Conservation (phyloP, 2,113 vertebrate genomes). For the Bambusicola thoracicus region DNA sequence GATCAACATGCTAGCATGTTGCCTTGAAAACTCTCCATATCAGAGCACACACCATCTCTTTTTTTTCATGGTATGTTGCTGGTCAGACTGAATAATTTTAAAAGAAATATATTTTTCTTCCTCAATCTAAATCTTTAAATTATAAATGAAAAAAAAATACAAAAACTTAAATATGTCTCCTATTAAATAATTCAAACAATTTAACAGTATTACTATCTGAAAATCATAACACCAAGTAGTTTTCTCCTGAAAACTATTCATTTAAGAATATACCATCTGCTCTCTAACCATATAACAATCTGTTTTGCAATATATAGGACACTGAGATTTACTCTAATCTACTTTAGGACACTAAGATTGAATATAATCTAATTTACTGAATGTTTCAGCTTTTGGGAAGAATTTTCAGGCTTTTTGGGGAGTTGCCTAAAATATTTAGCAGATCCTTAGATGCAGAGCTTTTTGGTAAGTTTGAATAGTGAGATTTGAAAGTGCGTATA, state of each 20-base stretch:
- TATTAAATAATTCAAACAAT: neutral
- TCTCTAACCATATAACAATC: neutral
- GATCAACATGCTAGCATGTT: neutral
- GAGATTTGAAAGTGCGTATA: neutral
- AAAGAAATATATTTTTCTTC: neutral
- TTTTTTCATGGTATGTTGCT: neutral
- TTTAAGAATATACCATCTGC: neutral
- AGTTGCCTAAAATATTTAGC: constrained; percentile 8
- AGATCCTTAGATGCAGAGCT: neutral
- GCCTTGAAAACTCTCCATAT: neutral
- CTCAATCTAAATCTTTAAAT: neutral
- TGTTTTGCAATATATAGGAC: neutral
- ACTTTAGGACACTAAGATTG: neutral
- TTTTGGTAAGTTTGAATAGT: neutral
- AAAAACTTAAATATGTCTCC: neutral
- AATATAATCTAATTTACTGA: neutral
- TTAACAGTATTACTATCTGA: neutral
- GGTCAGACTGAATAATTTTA: neutral
- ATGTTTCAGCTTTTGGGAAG: neutral
- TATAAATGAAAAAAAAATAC: neutral
- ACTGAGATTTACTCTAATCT: neutral
- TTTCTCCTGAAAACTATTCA: neutral
- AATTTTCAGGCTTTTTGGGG: neutral
- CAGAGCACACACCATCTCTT: neutral
- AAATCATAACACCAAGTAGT: neutral